These are phyloP conservation scores for Drosophila yooni DNA, from an alignment of 2,888 invertebrate species.

Conservation along the genomic window DNA sequence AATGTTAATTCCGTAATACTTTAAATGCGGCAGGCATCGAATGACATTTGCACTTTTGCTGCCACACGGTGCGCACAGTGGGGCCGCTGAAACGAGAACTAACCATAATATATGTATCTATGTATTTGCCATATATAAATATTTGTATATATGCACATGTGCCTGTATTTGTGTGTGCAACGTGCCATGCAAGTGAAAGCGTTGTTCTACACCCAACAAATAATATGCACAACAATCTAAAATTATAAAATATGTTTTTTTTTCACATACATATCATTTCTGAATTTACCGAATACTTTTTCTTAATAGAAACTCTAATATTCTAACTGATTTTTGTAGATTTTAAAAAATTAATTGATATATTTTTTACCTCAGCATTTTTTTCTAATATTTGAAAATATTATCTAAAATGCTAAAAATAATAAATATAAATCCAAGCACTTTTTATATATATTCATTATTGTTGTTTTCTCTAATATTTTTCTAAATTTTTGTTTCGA, in stretches of 20 bases:
- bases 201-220: conserved; percentile 7
- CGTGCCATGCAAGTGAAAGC: conserved; percentile 74
- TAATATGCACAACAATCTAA: background rate
- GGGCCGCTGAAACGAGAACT: conserved; percentile 57
- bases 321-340: too few species aligned
- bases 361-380: too few species aligned
- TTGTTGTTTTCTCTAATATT: background rate
- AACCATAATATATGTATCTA: conserved; percentile 24
- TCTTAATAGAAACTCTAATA: too few species aligned
- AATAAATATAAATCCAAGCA: too few species aligned
- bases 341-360: too few species aligned
- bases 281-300: background rate
- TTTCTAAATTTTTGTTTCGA: background rate
- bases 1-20: conserved; percentile 79
- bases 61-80: conserved; percentile 74
- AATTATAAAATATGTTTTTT: background rate
- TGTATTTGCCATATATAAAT: background rate
- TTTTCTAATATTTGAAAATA: too few species aligned
- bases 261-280: background rate
- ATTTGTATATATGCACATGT: background rate
- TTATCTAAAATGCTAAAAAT: too few species aligned
- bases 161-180: conserved; percentile 29
- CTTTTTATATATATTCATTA: background rate
- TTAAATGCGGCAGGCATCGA: conserved; percentile 80
- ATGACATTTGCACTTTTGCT: conserved; percentile 82